Conservation (phyloP, 2,113 vertebrate species). For the Carollia perspicillata region DNA sequence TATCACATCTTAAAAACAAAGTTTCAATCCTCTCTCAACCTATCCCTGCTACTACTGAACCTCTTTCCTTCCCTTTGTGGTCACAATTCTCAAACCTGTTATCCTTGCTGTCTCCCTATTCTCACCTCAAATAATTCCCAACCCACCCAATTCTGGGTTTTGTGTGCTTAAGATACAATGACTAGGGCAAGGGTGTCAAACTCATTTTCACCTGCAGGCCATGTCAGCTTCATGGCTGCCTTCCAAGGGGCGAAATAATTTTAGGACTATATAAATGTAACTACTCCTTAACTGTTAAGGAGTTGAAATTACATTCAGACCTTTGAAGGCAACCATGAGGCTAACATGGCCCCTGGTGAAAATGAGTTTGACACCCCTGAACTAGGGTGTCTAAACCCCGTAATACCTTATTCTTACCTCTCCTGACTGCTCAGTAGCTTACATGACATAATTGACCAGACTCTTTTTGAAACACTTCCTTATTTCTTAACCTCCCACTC, state of each 20-base stretch:
- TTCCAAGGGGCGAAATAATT: too few relatives aligned
- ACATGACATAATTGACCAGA: neutral
- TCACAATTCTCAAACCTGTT: neutral
- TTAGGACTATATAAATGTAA: too few relatives aligned
- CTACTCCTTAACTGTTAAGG: too few relatives aligned
- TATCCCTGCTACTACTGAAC: neutral
- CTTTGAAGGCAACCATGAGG: too few relatives aligned
- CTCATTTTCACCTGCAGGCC: too few relatives aligned
- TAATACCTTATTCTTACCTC: neutral
- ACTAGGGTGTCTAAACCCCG: neutral
- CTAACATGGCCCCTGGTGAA: too few relatives aligned
- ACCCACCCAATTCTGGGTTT: neutral
- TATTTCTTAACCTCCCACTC: neutral
- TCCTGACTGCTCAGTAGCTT: neutral
- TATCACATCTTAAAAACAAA: constrained; percentile 7
- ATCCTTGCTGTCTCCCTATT: neutral
- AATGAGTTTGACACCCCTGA: too few relatives aligned
- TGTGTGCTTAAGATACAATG: neutral
- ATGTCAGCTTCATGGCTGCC: too few relatives aligned
- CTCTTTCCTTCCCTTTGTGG: neutral
- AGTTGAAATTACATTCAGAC: too few relatives aligned
- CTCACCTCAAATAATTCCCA: neutral
- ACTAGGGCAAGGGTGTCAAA: too few relatives aligned
- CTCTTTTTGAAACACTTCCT: neutral
- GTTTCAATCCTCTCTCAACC: neutral